Percentiles rank a stretch among this genome's conserved stretches.
Conservation (phyloP, 1,140 invertebrate genomes). For the Drosophila nasuta region DNA sequence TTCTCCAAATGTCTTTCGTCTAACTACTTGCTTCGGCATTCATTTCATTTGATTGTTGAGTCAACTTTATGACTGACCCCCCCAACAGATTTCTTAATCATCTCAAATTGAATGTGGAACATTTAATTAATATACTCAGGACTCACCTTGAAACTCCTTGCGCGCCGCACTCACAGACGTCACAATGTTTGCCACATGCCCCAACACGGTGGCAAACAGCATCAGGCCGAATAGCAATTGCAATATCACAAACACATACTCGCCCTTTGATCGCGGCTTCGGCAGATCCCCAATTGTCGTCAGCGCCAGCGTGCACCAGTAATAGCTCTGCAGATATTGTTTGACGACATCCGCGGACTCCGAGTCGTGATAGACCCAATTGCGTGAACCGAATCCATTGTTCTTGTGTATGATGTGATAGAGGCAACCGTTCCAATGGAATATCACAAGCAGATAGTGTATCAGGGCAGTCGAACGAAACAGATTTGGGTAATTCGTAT, state of each 20-base stretch:
- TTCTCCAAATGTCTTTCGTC: not conserved
- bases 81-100: no score
- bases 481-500: slow-evolving; percentile 99
- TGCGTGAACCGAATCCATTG: slow-evolving; percentile 95
- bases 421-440: slow-evolving; percentile 99
- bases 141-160: slow-evolving; percentile 97
- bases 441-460: slow-evolving; percentile 98
- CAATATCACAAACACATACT: slow-evolving; percentile 95
- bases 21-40: not conserved
- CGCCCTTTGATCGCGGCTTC: slow-evolving; percentile 93
- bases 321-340: slow-evolving; percentile 98
- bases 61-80: not conserved
- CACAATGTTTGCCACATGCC: slow-evolving; percentile 97
- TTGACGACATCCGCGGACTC: slow-evolving; percentile 95
- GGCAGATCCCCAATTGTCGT: slow-evolving; percentile 95
- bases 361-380: slow-evolving; percentile 94
- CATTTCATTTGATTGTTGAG: not conserved
- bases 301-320: slow-evolving; percentile 98
- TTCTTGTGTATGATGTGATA: slow-evolving; percentile 98
- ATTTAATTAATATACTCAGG: not conserved
- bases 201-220: slow-evolving; percentile 96
- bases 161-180: slow-evolving; percentile 96
- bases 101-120: no score
- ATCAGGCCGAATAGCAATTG: slow-evolving; percentile 96
- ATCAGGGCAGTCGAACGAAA: slow-evolving; percentile 97